Conservation (phyloP, 2,113 vertebrate genomes). For the Brachionichthys hirsutus region DNA sequence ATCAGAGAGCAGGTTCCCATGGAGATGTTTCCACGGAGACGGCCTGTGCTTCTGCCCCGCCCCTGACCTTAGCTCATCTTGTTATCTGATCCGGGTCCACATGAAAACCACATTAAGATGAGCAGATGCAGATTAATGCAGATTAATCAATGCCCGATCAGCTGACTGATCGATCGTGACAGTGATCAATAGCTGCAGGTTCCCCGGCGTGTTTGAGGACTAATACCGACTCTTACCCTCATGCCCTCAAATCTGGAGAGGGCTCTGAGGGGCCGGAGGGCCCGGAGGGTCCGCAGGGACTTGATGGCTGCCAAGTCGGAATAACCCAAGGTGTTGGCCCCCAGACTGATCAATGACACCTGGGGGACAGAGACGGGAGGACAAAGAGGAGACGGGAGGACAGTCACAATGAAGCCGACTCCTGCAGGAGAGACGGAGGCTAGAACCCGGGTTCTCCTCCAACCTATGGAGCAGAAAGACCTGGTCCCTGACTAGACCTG, state of each 20-base stretch:
- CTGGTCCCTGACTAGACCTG: not conserved
- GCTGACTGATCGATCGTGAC: not conserved
- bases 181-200: not conserved
- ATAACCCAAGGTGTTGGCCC: constrained; percentile 91
- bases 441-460: not conserved
- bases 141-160: too few relatives aligned
- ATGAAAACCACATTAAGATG: too few relatives aligned
- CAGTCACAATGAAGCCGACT: too few relatives aligned
- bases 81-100: too few relatives aligned
- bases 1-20: constrained; percentile 13
- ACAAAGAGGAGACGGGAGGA: too few relatives aligned
- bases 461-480: not conserved
- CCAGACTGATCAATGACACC: constrained; percentile 93
- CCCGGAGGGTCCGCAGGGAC: constrained; percentile 92
- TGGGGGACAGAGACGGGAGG: constrained; percentile 58
- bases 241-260: constrained; percentile 98
- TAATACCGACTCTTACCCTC: constrained; percentile 88
- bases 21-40: too few relatives aligned
- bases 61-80: too few relatives aligned
- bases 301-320: constrained; percentile 97
- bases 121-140: too few relatives aligned
- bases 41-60: too few relatives aligned
- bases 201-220: constrained; percentile 10
- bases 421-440: too few relatives aligned
- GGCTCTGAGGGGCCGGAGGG: constrained; percentile 91